Conservation (phyloP, 2,113 vertebrate genomes). For the Chamaea fasciata region DNA sequence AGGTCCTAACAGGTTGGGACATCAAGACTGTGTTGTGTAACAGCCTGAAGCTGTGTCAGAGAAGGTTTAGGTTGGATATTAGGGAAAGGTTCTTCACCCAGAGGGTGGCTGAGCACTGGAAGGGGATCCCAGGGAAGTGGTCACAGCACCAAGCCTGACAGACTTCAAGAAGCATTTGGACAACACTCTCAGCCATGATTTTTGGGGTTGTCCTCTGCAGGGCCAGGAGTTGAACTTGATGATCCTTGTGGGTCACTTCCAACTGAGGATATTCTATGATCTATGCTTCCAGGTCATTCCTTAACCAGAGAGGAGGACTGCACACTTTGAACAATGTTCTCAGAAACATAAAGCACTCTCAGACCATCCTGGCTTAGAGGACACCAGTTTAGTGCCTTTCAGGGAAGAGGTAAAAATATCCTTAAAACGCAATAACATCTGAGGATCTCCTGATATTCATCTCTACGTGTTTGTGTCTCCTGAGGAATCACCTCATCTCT, state of each 20-base stretch:
- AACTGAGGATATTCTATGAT: not conserved
- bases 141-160: not conserved
- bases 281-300: not conserved
- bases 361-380: not conserved
- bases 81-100: not conserved
- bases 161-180: not conserved
- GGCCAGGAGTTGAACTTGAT: accelerated
- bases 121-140: not conserved
- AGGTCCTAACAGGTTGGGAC: not conserved
- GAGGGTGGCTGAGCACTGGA: not conserved
- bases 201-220: not conserved
- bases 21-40: not conserved
- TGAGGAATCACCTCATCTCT: not conserved
- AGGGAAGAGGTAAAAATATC: not conserved
- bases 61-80: not conserved
- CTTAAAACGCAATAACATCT: not conserved
- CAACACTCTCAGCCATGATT: not conserved
- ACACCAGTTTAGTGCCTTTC: not conserved
- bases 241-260: not conserved
- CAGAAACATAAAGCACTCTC: not conserved
- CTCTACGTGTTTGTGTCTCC: not conserved
- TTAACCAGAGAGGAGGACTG: not conserved
- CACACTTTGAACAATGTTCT: not conserved
- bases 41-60: not conserved
- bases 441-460: not conserved